These are phyloP conservation scores for Bufotes viridis DNA, from an alignment of 2,797 vertebrate genomes.

Conservation along the genomic window DNA sequence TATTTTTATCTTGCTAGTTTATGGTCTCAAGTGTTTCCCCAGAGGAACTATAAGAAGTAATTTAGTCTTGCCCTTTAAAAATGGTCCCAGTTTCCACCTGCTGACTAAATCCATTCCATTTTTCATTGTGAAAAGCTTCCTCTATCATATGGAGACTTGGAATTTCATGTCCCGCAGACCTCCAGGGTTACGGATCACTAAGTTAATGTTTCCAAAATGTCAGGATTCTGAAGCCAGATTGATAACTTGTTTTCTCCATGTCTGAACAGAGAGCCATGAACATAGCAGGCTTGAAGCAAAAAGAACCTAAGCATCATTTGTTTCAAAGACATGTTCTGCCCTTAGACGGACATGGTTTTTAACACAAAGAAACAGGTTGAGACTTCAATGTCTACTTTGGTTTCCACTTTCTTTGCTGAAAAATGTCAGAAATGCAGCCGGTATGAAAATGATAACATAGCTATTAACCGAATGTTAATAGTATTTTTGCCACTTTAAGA, in stretches of 20 bases:
- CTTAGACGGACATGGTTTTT: conserved; percentile 60
- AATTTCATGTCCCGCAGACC: conserved; percentile 61
- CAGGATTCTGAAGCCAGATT: conserved; percentile 56
- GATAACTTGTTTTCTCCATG: conserved; percentile 62
- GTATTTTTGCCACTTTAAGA: neutral
- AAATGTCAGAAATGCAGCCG: conserved; percentile 14
- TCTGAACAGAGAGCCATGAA: conserved; percentile 60
- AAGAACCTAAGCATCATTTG: conserved; percentile 57
- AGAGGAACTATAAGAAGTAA: conserved; percentile 49
- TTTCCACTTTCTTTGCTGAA: conserved; percentile 36
- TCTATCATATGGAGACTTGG: conserved; percentile 44
- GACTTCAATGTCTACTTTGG: conserved; percentile 45
- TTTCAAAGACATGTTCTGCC: conserved; percentile 57
- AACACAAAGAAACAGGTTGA: conserved; percentile 54
- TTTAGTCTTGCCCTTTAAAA: conserved; percentile 60
- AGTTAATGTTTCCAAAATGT: conserved; percentile 63
- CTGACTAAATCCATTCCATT: conserved; percentile 57
- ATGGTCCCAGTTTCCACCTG: conserved; percentile 38
- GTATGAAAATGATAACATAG: neutral
- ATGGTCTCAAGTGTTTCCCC: conserved; percentile 19
- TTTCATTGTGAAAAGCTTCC: conserved; percentile 54
- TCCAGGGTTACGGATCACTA: conserved; percentile 62
- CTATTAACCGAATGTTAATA: neutral
- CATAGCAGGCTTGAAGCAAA: conserved; percentile 52
- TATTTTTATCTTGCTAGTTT: conserved; percentile 5